Evolutionary conservation across 2,888 invertebrate genomes (phyloP).

Genomic region (Drosophila maculinotata): DNA sequence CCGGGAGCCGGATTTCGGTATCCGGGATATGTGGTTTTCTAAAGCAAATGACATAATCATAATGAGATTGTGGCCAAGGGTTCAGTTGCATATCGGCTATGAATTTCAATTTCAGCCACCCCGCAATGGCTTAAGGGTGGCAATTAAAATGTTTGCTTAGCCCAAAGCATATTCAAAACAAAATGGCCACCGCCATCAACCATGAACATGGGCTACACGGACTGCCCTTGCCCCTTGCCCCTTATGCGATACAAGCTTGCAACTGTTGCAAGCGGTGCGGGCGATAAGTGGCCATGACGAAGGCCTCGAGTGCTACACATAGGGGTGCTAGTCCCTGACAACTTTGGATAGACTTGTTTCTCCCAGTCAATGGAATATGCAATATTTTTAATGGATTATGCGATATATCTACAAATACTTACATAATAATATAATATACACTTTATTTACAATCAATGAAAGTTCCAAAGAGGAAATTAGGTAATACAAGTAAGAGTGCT

Average conservation of each 20-base stretch:
- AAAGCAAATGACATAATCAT: constrained; percentile 76
- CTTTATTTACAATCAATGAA: no score
- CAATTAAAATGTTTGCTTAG: constrained; percentile 73
- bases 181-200: constrained; percentile 57
- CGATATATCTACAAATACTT: no score
- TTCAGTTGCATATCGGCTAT: constrained; percentile 30
- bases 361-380: not conserved
- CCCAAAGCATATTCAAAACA: constrained; percentile 33
- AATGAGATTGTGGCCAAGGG: constrained; percentile 37
- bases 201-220: constrained; percentile 29
- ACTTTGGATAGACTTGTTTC: constrained; percentile 22
- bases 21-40: constrained; percentile 52
- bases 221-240: no score
- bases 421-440: no score
- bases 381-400: not conserved
- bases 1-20: constrained; percentile 22
- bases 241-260: constrained; percentile 12
- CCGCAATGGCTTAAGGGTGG: constrained; percentile 61
- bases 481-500: no score
- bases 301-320: constrained; percentile 32
- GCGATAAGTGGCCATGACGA: constrained; percentile 50
- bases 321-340: constrained; percentile 25
- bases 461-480: no score
- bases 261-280: constrained; percentile 56
- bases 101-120: constrained; percentile 75